Base-by-base conservation (phyloP, 1,140 invertebrate species). In the Akabosia matsudoensis region DNA sequence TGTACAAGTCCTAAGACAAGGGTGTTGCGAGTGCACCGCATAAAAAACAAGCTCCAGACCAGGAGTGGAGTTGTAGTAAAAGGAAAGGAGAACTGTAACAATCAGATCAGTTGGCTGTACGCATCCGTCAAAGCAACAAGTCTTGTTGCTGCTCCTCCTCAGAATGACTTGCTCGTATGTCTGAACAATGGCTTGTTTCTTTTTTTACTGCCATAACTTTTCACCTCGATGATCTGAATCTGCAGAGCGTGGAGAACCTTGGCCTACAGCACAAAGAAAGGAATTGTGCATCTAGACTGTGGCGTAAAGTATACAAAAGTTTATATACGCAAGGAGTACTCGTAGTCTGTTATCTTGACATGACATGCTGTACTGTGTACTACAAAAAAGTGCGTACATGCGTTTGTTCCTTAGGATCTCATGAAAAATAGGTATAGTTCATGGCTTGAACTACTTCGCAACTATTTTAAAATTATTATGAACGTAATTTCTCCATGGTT, bases 241-340 rank as follows among this genome's bases (percentile, higher is more conserved):
- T 77, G 31, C 74, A 52, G 67, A 77, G 76, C 76, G 73, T 67
- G 70, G 67, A 78, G 74, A 78, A 75, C 77, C 77, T 78, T 78
- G 77, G 77, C 77, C 77, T 75, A 78, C 52, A 67, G 45, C 70
- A 78, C 73, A 78, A 45, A 78, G 77, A 74, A 78, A 78, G 73
- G 76, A 78, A 78, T 37, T 78, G 73, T 51, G 64, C 70, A 74
- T 33, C 74, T 16, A 28, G n/a, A 74, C 24, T 75, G 64, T 70
- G 33, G 67, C 70, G 74, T 45, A 30, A 28, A 30, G 30, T 16
- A 56, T 56, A 22, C 28, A 67, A 61, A 7, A 30, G 61, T 67
- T 67, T n/a, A n/a, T n/a, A n/a, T n/a, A n/a, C n/a, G n/a, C n/a
- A n/a, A n/a, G n/a, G n/a, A n/a, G n/a, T n/a, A n/a, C n/a, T n/a